Conservation (phyloP, 2,113 vertebrate genomes). For the Centropristis striata region DNA sequence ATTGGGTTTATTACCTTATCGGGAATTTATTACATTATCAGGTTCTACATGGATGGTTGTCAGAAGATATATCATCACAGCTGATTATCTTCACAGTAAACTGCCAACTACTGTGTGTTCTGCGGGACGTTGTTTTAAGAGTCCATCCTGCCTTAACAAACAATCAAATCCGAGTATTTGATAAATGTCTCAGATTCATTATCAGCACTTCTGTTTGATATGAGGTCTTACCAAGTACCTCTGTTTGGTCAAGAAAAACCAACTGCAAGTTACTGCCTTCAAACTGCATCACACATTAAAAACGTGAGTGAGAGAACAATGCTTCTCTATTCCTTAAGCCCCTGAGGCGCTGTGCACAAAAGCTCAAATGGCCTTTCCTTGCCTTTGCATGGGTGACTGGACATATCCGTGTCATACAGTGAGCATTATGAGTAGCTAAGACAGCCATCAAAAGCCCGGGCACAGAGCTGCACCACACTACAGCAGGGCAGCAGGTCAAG, state of each 20-base stretch:
- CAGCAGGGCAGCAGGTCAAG: constrained; percentile 63
- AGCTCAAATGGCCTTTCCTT: constrained; percentile 23
- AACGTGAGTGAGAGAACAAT: constrained; percentile 16
- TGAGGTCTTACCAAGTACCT: background rate
- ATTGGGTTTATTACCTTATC: too few species aligned
- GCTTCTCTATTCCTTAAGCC: constrained; percentile 12
- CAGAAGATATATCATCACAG: too few species aligned
- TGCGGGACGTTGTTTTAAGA: background rate
- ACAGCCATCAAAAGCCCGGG: constrained; percentile 29
- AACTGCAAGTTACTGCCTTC: background rate
- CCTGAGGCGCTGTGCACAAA: constrained; percentile 15
- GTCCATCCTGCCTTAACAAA: background rate
- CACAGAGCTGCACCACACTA: constrained; percentile 19
- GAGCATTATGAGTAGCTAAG: constrained; percentile 27
- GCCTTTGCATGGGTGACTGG: constrained; percentile 41
- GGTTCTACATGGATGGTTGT: too few species aligned
- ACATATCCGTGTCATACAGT: constrained; percentile 41
- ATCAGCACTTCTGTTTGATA: background rate
- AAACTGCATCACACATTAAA: background rate
- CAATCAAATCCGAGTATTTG: background rate
- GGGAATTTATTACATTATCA: too few species aligned
- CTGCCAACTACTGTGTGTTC: background rate
- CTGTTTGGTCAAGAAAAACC: background rate
- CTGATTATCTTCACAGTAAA: constrained; percentile 1
- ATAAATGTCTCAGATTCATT: background rate